Base-by-base conservation (phyloP, 2,113 vertebrate genomes). In the Andinoacara biseriatus region DNA sequence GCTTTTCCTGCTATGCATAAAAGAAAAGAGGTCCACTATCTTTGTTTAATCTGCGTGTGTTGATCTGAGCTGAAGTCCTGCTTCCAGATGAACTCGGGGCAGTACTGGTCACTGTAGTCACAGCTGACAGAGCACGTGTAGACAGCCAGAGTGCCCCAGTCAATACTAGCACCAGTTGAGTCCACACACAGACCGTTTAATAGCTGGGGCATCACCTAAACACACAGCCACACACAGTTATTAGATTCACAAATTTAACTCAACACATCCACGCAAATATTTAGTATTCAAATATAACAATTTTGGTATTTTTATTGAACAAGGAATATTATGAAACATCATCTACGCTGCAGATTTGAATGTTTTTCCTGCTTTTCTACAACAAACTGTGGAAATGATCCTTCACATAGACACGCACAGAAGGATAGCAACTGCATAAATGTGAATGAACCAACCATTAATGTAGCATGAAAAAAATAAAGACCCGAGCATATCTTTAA, bases 151-250 rank as follows among this genome's bases (percentile, higher is more conserved):
- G 96, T 96, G 2, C 99, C 99, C 98, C 99, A 99, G 92, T 99
- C 98, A 15, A 99, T 95, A 74, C 98, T 98, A 67, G 91, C 95
- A 88, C 94, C 96, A 10, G 96, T 96, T 0, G 92, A 90, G 91
- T 99, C 98, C 26, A 96, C 97, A 49, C 96, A 92, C 10, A 99
- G 96, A 87, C 96, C 91, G 93, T 97, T 98, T 58, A 99, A 94
- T 69, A 99, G 95, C 91, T 99, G 99, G 3, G 99, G 99, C 99
- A 99, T 99, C 69, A 99, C 96, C 98, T 99, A 85, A 24, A 75
- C 5, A 57, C 59, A 89, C 26, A 65, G 15, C 14, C 15, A 59
- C n/a, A 76, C 29, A 83, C 10, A 20, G 5, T 38, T 17, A 63
- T 9, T 24, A 59, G n/a, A 67, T 17, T 13, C 3, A 7, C 17